Conservation (phyloP, 35 echinoderm and acorn worm genomes). For the Lytechinus pictus region DNA sequence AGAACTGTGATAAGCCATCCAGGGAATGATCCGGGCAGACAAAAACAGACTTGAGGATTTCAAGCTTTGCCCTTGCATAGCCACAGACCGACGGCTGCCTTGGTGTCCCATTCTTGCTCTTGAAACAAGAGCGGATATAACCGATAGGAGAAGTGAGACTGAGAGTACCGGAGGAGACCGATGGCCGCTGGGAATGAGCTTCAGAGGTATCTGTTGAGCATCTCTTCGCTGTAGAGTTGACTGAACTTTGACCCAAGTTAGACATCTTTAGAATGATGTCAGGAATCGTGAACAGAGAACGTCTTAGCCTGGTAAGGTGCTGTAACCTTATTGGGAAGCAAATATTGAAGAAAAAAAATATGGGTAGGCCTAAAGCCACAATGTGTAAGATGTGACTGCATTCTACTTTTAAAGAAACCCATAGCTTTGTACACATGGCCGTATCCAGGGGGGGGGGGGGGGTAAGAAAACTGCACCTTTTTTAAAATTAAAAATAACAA, state of each 20-base stretch:
- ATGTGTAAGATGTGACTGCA: too few relatives aligned
- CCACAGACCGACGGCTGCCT: conserved; percentile 90
- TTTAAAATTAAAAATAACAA: too few relatives aligned
- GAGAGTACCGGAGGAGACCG: neutral
- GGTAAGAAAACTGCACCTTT: too few relatives aligned
- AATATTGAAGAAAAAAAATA: neutral
- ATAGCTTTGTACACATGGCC: too few relatives aligned
- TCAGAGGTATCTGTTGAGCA: neutral
- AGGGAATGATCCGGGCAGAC: conserved; percentile 84
- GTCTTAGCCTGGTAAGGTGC: neutral
- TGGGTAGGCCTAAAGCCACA: too few relatives aligned
- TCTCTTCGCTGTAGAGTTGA: neutral
- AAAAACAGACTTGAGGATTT: conserved; percentile 78
- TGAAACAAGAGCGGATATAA: conserved; percentile 93
- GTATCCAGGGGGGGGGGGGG: too few relatives aligned
- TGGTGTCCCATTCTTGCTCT: conserved; percentile 97
- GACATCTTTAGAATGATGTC: neutral
- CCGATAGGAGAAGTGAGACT: conserved; percentile 70
- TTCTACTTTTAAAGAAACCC: too few relatives aligned
- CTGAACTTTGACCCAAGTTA: neutral
- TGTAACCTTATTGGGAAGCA: neutral
- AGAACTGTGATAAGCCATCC: conserved; percentile 83
- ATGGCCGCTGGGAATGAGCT: neutral
- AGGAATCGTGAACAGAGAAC: neutral
- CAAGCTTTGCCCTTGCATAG: conserved; percentile 78